Percentiles rank a stretch among this genome's conserved stretches.
These are phyloP conservation scores for Agrypnus murinus DNA, from an alignment of 2,888 invertebrate species.

Conservation along the genomic window DNA sequence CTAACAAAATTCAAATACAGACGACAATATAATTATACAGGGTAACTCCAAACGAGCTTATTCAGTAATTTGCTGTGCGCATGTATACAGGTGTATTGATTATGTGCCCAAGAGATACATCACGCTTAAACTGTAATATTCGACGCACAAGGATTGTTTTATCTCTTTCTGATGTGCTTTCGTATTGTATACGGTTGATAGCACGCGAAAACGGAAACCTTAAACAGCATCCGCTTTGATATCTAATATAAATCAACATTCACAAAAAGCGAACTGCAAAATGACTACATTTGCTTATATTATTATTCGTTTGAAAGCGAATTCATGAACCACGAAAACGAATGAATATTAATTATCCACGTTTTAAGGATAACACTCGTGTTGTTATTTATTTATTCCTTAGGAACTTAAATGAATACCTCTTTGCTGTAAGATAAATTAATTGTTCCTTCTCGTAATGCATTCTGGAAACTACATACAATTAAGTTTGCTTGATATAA, in stretches of 20 bases:
- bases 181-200: constrained; percentile 34
- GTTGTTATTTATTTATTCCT: too few species aligned
- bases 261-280: constrained; percentile 13
- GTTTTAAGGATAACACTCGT: too few species aligned
- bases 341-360: too few species aligned
- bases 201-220: constrained; percentile 37
- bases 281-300: too few species aligned
- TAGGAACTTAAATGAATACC: too few species aligned
- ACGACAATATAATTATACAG: constrained; percentile 53
- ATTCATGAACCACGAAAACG: too few species aligned
- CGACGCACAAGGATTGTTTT: constrained; percentile 44
- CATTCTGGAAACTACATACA: too few species aligned
- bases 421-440: too few species aligned
- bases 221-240: constrained; percentile 36
- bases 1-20: constrained; percentile 31
- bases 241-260: constrained; percentile 33
- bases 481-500: too few species aligned
- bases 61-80: constrained; percentile 54
- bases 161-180: constrained; percentile 40
- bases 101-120: constrained; percentile 49
- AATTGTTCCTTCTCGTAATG: too few species aligned
- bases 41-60: constrained; percentile 49
- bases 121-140: constrained; percentile 47
- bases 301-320: too few species aligned
- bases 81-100: constrained; percentile 55